Percentiles rank a stretch among this genome's conserved stretches.
Conservation (phyloP, 2,797 vertebrate species). For the Perodicticus potto region DNA sequence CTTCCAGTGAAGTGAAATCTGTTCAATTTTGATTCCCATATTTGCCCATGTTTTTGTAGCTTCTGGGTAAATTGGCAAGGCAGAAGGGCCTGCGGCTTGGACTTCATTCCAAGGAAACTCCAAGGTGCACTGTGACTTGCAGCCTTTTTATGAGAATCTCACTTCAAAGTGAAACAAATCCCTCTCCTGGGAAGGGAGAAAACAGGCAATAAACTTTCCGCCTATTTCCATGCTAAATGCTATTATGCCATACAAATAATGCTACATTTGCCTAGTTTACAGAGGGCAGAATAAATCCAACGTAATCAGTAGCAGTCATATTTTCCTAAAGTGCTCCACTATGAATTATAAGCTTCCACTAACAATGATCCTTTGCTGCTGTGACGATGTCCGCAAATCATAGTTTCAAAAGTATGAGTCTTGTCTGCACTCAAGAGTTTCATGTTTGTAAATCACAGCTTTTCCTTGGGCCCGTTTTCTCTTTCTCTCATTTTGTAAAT, state of each 20-base stretch:
- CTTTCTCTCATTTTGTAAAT: slow-evolving; percentile 35
- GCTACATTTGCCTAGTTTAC: neutral
- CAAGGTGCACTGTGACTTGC: neutral
- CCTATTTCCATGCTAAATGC: slow-evolving; percentile 46
- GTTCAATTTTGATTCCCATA: neutral
- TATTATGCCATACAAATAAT: neutral
- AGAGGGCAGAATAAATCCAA: slow-evolving; percentile 35
- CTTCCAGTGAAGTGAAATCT: neutral
- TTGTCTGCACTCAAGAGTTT: neutral
- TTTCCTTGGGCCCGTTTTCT: slow-evolving; percentile 40
- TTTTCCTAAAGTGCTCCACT: neutral
- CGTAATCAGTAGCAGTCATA: neutral
- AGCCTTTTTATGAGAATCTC: slow-evolving; percentile 35
- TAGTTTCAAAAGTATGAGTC: neutral
- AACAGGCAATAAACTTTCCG: slow-evolving; percentile 28
- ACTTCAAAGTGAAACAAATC: slow-evolving; percentile 62
- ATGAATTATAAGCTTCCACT: slow-evolving; percentile 29
- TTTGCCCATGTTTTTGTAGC: neutral
- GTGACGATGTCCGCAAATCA: neutral
- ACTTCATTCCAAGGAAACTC: slow-evolving; percentile 45
- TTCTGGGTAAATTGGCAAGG: slow-evolving; percentile 37
- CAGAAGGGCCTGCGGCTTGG: neutral
- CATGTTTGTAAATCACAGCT: neutral
- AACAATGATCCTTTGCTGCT: slow-evolving; percentile 16
- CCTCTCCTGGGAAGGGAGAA: neutral